Evolutionary conservation across 2,797 vertebrate species (phyloP).

Genomic region (Enteromius unitaeniatus): DNA sequence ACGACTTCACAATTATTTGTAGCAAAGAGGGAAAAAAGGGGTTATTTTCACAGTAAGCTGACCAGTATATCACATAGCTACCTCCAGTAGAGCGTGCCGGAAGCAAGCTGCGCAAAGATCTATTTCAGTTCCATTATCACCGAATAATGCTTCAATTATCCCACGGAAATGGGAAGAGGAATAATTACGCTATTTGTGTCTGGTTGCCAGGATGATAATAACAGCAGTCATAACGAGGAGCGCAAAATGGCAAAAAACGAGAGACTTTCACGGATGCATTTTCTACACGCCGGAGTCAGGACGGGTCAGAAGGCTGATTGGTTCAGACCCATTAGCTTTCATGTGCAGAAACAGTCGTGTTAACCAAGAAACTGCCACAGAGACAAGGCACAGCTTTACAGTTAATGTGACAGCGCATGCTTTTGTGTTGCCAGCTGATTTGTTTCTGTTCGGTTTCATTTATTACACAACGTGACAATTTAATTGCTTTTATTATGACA

Average conservation of each 20-base stretch:
- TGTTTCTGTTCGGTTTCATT: neutral
- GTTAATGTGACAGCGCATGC: neutral
- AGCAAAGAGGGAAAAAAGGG: neutral
- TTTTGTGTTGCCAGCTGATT: neutral
- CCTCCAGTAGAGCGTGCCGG: neutral
- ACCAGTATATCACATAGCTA: neutral
- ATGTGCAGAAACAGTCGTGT: neutral
- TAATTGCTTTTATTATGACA: neutral
- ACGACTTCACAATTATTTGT: neutral
- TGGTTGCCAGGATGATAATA: constrained; percentile 47
- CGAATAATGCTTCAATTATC: constrained; percentile 44
- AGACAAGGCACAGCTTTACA: neutral
- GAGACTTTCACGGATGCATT: neutral
- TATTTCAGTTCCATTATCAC: constrained; percentile 40
- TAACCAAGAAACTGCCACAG: neutral
- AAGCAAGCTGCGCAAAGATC: constrained; percentile 27
- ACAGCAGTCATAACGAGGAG: constrained; percentile 44
- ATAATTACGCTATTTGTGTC: constrained; percentile 47
- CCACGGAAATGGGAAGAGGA: constrained; percentile 38
- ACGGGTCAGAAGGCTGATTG: neutral
- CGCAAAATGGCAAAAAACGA: constrained; percentile 19
- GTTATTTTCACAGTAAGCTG: constrained; percentile 14
- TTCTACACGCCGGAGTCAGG: neutral
- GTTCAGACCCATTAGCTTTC: neutral
- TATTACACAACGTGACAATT: neutral